These are phyloP conservation scores for Otolemur crassicaudatus DNA, from an alignment of 2,797 vertebrate species.

Conservation along the genomic window DNA sequence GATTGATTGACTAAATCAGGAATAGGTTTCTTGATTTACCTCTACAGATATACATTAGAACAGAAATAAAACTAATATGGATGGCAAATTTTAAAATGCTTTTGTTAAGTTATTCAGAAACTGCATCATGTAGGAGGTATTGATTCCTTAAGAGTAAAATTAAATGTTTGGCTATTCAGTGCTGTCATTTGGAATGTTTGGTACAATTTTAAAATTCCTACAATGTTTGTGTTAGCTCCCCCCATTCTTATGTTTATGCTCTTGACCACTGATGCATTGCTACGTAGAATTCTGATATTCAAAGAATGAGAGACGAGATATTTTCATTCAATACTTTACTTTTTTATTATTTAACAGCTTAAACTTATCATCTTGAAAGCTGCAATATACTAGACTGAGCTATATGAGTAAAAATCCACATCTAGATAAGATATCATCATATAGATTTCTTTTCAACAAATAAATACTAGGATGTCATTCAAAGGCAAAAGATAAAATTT, in stretches of 20 bases:
- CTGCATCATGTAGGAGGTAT: constrained; percentile 9
- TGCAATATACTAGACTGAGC: neutral
- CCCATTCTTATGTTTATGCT: neutral
- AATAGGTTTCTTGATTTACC: neutral
- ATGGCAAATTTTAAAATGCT: neutral
- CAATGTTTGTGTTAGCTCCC: neutral
- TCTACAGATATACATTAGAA: neutral
- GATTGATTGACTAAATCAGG: neutral
- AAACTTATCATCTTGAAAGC: neutral
- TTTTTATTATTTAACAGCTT: constrained; percentile 9
- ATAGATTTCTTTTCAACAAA: neutral
- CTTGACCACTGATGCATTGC: neutral
- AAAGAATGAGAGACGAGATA: neutral
- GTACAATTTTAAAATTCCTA: neutral
- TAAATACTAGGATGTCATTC: neutral
- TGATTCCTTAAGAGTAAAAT: neutral
- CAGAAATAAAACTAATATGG: neutral
- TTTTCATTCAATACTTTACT: constrained; percentile 32
- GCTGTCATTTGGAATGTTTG: neutral
- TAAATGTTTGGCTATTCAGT: constrained; percentile 3
- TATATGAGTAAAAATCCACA: neutral
- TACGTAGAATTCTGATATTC: constrained; percentile 19
- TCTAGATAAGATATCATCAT: neutral
- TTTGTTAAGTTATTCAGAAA: constrained; percentile 17
- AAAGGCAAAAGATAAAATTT: constrained; percentile 15